Percentiles rank a stretch among this genome's conserved stretches.
phyloP scores from a whole-genome alignment of 2,888 invertebrate species.

The Adela reaumurella region DNA sequence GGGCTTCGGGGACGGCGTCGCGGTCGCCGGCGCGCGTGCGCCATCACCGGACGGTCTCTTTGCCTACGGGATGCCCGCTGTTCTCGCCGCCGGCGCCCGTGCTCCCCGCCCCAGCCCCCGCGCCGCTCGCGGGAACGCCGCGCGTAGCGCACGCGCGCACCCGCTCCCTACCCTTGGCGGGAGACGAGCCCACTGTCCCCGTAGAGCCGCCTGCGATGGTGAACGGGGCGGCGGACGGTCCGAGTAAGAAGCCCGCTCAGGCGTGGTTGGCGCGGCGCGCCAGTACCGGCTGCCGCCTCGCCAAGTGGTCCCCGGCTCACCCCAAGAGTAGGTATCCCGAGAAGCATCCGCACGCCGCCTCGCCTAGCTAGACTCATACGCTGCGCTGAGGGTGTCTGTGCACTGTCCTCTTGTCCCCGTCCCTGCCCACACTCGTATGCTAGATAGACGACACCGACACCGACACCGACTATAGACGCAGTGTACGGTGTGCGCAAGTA shows the following conservation, averaged over 20 bases:
- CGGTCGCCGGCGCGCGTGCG: slow-evolving; percentile 27
- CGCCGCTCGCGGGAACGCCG: slow-evolving; percentile 31
- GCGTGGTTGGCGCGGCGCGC: slow-evolving; percentile 30
- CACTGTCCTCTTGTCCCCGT: too few species aligned
- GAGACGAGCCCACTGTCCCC: slow-evolving; percentile 39
- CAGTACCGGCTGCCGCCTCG: slow-evolving; percentile 41
- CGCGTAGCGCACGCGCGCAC: slow-evolving; percentile 62
- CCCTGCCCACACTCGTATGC: too few species aligned
- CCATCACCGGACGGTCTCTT: slow-evolving; percentile 40
- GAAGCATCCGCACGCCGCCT: neutral
- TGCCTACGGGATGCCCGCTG: slow-evolving; percentile 34
- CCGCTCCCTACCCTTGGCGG: slow-evolving; percentile 65
- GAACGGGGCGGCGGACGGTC: slow-evolving; percentile 26
- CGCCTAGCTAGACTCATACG: neutral
- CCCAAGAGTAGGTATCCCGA: slow-evolving; percentile 43
- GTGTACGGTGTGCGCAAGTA: too few species aligned
- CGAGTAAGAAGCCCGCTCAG: slow-evolving; percentile 23
- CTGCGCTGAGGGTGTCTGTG: too few species aligned
- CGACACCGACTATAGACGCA: too few species aligned
- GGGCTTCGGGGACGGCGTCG: slow-evolving; percentile 19
- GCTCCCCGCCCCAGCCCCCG: slow-evolving; percentile 42
- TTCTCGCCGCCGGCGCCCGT: slow-evolving; percentile 11
- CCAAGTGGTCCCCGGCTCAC: slow-evolving; percentile 46
- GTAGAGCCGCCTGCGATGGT: slow-evolving; percentile 29
- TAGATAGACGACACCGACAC: too few species aligned